phyloP scores from a whole-genome alignment of 1,140 invertebrate species.

The Cataglyphis hispanica region DNA sequence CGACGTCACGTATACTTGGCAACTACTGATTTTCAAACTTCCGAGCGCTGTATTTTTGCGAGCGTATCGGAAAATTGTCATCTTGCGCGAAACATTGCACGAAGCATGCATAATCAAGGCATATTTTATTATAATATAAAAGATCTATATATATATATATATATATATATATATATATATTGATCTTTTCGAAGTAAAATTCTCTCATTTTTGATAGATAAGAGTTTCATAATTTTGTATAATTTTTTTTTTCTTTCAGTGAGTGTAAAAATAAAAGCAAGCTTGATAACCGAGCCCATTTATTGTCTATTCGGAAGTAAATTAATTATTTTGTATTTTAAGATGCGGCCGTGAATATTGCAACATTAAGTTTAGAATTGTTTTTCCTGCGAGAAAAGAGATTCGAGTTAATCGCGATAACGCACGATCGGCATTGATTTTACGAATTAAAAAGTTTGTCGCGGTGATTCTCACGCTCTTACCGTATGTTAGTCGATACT shows the following conservation, averaged over 20 bases:
- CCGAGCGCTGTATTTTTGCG: background rate
- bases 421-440: slow-evolving; percentile 30
- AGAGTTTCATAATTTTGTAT: slow-evolving; percentile 38
- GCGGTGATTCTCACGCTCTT: slow-evolving; percentile 24
- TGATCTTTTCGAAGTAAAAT: slow-evolving; percentile 22
- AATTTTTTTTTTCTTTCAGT: slow-evolving; percentile 25
- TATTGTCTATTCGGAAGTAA: slow-evolving; percentile 27
- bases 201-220: slow-evolving; percentile 36
- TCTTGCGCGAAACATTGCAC: background rate
- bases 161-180: no score
- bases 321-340: slow-evolving; percentile 10
- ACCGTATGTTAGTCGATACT: slow-evolving; percentile 41
- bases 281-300: slow-evolving; percentile 1
- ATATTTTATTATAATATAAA: slow-evolving; percentile 1
- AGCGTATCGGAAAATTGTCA: background rate
- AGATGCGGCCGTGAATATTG: background rate
- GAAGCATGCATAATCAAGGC: background rate
- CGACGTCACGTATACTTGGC: background rate
- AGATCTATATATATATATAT: no score
- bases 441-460: slow-evolving; percentile 33
- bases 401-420: slow-evolving; percentile 43
- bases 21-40: slow-evolving; percentile 26
- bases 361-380: background rate
- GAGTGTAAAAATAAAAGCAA: background rate
- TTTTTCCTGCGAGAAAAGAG: slow-evolving; percentile 7